Base-by-base conservation (phyloP, 2,113 vertebrate species). In the Tauraco erythrolophus region DNA sequence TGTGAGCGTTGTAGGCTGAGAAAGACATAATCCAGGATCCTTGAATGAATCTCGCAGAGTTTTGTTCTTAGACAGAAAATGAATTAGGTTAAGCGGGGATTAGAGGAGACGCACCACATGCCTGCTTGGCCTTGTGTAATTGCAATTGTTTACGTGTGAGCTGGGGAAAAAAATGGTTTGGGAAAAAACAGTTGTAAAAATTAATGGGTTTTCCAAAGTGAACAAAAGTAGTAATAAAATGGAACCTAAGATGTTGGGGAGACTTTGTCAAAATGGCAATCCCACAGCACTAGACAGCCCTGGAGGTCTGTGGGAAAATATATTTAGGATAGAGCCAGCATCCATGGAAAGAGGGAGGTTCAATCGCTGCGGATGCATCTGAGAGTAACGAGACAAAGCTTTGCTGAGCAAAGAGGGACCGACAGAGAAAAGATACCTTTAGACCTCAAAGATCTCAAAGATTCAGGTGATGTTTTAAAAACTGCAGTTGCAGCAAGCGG, bases 41-140 rank as follows among this genome's bases (percentile, higher is more conserved):
- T 58, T 88, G 95, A 92, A 88, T 81, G 96, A 94, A 92, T 97
- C 94, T 96, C 82, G 0, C 13, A 4, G 80, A 94, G 87, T 97
- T 96, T 94, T 90, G 76, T 95, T 79, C 92, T 95, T 96, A 85
- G 85, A 93, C 62, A 91, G 92, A 96, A 95, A 95, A 97, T 84
- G 78, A 97, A 94, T 77, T 91, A 78, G 96, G 90, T 95, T 96
- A 95, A 94, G 89, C 85, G 0, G 91, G 92, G 93, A 96, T 96
- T 97, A 89, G 82, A 85, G 89, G 88, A 84, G 80, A 91, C 65
- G 54, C 37, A 48, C 84, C 72, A 94, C 89, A 94, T 86, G 96
- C 91, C 88, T 10, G 6, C 75, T 78, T 80, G 72, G 51, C 71
- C 84, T 62, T 8, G 0, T 39, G 51, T 50, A 39, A 19, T 50